Conservation (phyloP, 2,888 invertebrate species). For the Frankliniella fusca region DNA sequence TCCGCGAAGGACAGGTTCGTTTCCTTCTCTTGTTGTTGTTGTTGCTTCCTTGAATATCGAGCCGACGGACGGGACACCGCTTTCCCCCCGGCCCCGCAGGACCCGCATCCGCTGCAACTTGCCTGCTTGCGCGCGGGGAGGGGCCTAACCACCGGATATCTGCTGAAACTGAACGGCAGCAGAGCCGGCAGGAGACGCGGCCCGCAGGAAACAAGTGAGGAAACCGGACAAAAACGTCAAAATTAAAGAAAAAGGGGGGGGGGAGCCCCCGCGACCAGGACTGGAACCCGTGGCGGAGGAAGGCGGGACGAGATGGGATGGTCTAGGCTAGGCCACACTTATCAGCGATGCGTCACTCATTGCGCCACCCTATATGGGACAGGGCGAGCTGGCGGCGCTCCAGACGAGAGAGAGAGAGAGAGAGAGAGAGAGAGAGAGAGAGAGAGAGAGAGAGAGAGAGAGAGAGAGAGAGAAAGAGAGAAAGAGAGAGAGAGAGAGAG, state of each 20-base stretch:
- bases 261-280: too few relatives aligned
- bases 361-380: slow-evolving; percentile 35
- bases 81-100: neutral
- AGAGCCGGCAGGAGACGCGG: too few relatives aligned
- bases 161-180: too few relatives aligned
- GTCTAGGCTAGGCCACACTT: neutral
- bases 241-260: too few relatives aligned
- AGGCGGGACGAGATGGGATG: too few relatives aligned
- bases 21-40: neutral
- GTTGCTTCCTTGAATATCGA: slow-evolving; percentile 12
- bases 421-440: neutral
- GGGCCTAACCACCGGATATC: too few relatives aligned
- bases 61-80: neutral
- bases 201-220: too few relatives aligned
- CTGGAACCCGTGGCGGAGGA: too few relatives aligned
- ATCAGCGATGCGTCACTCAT: slow-evolving; percentile 40
- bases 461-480: neutral
- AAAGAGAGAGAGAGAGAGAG: slow-evolving; percentile 28
- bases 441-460: neutral
- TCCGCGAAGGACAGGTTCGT: slow-evolving; percentile 11
- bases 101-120: neutral
- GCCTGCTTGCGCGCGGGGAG: neutral
- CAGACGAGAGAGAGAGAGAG: neutral
- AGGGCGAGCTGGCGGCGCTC: neutral
- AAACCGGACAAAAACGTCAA: too few relatives aligned